phyloP scores from a whole-genome alignment of 2,797 vertebrate genomes.

The Falco peregrinus region DNA sequence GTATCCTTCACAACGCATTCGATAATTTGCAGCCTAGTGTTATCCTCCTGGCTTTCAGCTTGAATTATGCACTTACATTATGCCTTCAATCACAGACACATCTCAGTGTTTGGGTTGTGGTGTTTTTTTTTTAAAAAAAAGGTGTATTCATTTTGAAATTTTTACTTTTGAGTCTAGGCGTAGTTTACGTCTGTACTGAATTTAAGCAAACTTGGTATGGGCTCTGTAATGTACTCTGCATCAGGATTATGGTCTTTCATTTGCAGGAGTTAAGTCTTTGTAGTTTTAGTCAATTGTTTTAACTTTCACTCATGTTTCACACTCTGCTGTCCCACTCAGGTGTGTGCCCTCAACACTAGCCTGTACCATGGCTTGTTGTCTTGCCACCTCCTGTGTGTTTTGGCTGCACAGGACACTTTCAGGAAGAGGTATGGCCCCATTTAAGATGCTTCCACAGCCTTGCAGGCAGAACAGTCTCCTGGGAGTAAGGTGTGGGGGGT shows the following conservation, averaged over 20 bases:
- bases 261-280: not conserved
- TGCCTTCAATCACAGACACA: not conserved
- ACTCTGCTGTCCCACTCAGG: not conserved
- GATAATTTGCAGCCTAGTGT: not conserved
- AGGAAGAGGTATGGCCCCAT: not conserved
- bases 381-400: not conserved
- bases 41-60: not conserved
- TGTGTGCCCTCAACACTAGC: not conserved
- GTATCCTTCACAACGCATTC: not conserved
- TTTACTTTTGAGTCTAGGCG: not conserved
- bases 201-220: not conserved
- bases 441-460: not conserved
- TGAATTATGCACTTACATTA: not conserved
- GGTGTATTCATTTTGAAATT: not conserved
- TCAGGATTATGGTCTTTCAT: not conserved
- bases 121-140: too few relatives aligned
- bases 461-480: not conserved
- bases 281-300: not conserved
- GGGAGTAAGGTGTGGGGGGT: not conserved
- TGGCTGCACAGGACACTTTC: not conserved
- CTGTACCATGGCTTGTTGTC: not conserved
- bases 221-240: not conserved
- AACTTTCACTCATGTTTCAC: not conserved
- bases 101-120: too few relatives aligned
- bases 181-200: not conserved